phyloP scores from a whole-genome alignment of 2,888 invertebrate genomes.

The Oxytorus armatus region DNA sequence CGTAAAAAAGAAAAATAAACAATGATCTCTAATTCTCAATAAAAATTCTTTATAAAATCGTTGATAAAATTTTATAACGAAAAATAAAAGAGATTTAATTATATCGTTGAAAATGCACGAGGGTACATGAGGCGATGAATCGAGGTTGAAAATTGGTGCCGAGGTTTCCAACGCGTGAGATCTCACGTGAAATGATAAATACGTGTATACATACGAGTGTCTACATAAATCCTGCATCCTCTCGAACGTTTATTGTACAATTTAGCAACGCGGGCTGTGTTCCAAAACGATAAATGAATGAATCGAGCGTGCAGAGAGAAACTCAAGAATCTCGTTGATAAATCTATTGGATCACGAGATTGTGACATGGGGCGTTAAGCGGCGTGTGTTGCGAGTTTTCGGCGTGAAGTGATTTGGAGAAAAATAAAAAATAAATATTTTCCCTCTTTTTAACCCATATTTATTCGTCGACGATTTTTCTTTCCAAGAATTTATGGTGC shows the following conservation, averaged over 20 bases:
- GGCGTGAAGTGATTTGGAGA: background rate
- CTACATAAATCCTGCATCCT: slow-evolving; percentile 57
- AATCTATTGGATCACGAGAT: slow-evolving; percentile 49
- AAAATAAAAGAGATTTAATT: slow-evolving; percentile 31
- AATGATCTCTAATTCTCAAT: background rate
- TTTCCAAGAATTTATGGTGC: slow-evolving; percentile 19
- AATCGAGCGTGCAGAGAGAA: slow-evolving; percentile 54
- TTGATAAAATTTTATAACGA: slow-evolving; percentile 21
- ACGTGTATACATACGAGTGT: background rate
- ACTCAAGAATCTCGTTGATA: slow-evolving; percentile 56
- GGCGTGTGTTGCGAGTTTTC: slow-evolving; percentile 18
- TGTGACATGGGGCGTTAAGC: slow-evolving; percentile 31
- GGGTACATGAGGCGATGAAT: slow-evolving; percentile 44
- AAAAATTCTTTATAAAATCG: background rate
- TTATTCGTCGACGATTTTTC: background rate
- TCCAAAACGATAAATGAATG: slow-evolving; percentile 72
- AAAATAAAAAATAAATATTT: background rate
- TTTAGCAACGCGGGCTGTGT: slow-evolving; percentile 67
- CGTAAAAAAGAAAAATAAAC: background rate
- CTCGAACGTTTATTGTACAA: slow-evolving; percentile 63
- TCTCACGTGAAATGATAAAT: slow-evolving; percentile 30
- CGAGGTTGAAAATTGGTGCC: slow-evolving; percentile 68
- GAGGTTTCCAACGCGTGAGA: slow-evolving; percentile 64
- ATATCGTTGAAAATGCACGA: background rate
- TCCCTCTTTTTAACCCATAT: slow-evolving; percentile 6